Base-by-base conservation (phyloP, 2,888 invertebrate genomes). In the Elaeidobius kamerunicus region DNA sequence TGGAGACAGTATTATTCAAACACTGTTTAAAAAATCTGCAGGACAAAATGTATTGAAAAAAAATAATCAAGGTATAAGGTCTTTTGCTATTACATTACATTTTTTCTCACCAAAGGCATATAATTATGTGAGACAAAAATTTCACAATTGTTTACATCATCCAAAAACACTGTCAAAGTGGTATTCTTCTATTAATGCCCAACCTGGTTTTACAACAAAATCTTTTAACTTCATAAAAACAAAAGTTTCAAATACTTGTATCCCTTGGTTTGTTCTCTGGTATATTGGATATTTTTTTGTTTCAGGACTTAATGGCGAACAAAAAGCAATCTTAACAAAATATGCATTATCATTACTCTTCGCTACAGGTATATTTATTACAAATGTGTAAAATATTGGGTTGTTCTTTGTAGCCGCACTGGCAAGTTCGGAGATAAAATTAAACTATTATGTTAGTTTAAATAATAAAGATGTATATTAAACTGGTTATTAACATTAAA, bases 171-270 rank as follows among this genome's bases (percentile, higher is more conserved):
- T 58, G 9, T 2, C 38, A 7, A 52, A 52, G 17, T 59, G 59
- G 57, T 59, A 57, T 38, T 40, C 39, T 2, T 48, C 52, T 15
- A 34, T 58, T 12, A 34, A 61, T 49, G 52, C 18, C 7, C 38
- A 47, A 16, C 57, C 60, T 34, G 58, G 57, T 1, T 59, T 56
- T 44, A 57, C 54, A 3, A 11, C 50, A 16, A 54, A 57, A 52
- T 50, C 58, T 17, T 53, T 58, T 12, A 39, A 35, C n/a, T 44
- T 48, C 42, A 47, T 58, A 28, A 50, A 54, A 44, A 7, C 20
- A 11, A 61, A 60, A 54, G 44, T 47, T 7, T 7, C 32, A 38
- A n/a, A n/a, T n/a, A n/a, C n/a, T n/a, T n/a, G n/a, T n/a, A n/a
- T n/a, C n/a, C n/a, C n/a, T n/a, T n/a, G n/a, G n/a, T n/a, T n/a